Evolutionary conservation across 2,797 vertebrate genomes (phyloP), one percentile per base, ranked within the genome.

Genomic region (Semotilus atromaculatus): DNA sequence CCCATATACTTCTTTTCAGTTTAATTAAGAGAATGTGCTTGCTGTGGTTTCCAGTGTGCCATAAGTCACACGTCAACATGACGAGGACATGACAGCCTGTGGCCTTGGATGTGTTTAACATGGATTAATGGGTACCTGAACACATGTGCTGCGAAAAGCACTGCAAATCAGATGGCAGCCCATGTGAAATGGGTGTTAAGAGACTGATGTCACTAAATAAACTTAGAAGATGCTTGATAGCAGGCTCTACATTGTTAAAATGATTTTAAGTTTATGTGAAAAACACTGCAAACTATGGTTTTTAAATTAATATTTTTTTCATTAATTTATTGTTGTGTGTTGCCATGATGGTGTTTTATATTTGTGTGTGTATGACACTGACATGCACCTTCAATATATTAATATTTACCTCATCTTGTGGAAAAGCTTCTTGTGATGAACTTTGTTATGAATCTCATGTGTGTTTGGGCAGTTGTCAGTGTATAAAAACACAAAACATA

Each of bases 1-100:
- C 84, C 43, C 78, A 43, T 73, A 48, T 76, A 51, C 85, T 73
- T 53, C 78, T 45, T 80, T 86, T 76, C 8, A n/a, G 34, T 88
- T 90, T 88, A 89, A 90, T 90, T 89, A 90, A 88, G 79, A 76
- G 85, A 86, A 82, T 86, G 82, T 6, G 58, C 45, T 78, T 85
- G 64, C 80, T 78, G 80, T 83, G 34, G 80, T 67, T 84, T 89
- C 81, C 67, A 58, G 9, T 53, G 76, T 23, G 64, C 80, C 48
- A 89, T 89, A 88, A 89, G 87, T 91, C 86, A 91, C 82, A 64
- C 14, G 7, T 31, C 68, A 83, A 89, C 76, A 83, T 53, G 68
- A 68, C n/a, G 40, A 77, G 78, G 62, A 36, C 51, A 80, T 84
- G 89, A 88, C 83, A 87, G 79, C 81, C 53, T 31, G 21, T 76